Conservation (phyloP, 2,113 vertebrate species). For the Syngnathus floridae region DNA sequence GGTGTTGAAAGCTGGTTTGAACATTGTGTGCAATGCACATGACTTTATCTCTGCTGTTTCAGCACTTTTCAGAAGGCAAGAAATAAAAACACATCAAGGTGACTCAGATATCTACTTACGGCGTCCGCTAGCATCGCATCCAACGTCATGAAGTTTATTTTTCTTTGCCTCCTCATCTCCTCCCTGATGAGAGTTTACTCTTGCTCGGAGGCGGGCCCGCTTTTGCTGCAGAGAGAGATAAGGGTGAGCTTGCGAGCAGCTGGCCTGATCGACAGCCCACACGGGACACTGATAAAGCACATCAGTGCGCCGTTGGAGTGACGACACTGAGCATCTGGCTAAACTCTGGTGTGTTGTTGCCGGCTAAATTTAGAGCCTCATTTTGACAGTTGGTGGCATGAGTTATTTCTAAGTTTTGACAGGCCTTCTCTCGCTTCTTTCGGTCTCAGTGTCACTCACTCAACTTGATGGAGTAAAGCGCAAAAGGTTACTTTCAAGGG, state of each 20-base stretch:
- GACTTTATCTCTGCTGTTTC: conserved; percentile 50
- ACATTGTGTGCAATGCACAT: conserved; percentile 40
- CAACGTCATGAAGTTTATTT: conserved; percentile 22
- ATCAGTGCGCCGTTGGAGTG: conserved; percentile 50
- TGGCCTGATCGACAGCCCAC: conserved; percentile 43
- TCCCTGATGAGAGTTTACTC: conserved; percentile 27
- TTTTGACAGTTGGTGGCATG: conserved; percentile 56
- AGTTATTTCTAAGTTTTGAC: conserved; percentile 45
- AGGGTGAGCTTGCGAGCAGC: conserved; percentile 44
- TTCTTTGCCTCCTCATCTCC: conserved; percentile 15
- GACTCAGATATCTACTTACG: conserved; percentile 15
- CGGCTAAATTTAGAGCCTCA: conserved; percentile 58
- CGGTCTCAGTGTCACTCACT: conserved; percentile 16
- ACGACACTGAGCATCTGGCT: conserved; percentile 60
- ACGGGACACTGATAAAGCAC: conserved; percentile 54
- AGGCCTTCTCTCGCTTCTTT: conserved; percentile 31
- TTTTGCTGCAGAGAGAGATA: conserved; percentile 54
- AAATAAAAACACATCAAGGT: conserved; percentile 31
- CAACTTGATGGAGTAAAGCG: conserved; percentile 5
- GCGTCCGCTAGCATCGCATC: conserved; percentile 13
- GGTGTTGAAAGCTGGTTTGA: conserved; percentile 65
- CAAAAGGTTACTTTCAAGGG: conserved; percentile 26
- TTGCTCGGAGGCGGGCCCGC: conserved; percentile 26
- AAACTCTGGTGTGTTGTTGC: conserved; percentile 39
- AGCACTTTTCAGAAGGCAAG: conserved; percentile 21